phyloP scores from a whole-genome alignment of 2,888 invertebrate species.

The Trimorus sp. region DNA sequence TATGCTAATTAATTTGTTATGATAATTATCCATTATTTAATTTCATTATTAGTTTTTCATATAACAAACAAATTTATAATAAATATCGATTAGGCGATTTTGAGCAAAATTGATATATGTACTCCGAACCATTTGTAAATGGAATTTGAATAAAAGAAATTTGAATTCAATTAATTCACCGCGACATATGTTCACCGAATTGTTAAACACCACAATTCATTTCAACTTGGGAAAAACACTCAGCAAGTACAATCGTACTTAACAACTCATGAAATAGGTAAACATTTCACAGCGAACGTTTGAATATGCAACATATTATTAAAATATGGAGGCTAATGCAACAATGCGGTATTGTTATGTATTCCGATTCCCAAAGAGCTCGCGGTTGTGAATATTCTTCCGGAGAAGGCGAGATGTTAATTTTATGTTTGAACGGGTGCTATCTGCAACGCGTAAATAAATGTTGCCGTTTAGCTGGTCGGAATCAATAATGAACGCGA shows the following conservation, averaged over 20 bases:
- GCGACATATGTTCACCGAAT: background rate
- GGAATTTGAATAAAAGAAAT: too few relatives aligned
- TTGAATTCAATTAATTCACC: too few relatives aligned
- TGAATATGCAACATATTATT: constrained; percentile 23
- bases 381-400: constrained; percentile 1
- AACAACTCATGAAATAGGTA: constrained; percentile 12
- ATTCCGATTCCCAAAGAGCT: constrained; percentile 3
- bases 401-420: constrained; percentile 7
- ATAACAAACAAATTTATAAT: too few relatives aligned
- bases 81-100: too few relatives aligned
- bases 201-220: background rate
- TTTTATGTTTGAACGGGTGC: constrained; percentile 14
- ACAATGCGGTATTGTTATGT: constrained; percentile 23
- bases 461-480: constrained; percentile 10
- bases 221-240: background rate
- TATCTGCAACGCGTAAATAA: background rate
- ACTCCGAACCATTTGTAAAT: too few relatives aligned
- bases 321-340: constrained; percentile 14
- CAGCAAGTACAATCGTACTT: background rate
- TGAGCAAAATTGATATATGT: too few relatives aligned
- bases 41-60: too few relatives aligned
- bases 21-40: too few relatives aligned
- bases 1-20: too few relatives aligned
- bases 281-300: constrained; percentile 8
- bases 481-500: constrained; percentile 9